Conservation (phyloP, 1,140 invertebrate genomes). For the Bombus pyrosoma region DNA sequence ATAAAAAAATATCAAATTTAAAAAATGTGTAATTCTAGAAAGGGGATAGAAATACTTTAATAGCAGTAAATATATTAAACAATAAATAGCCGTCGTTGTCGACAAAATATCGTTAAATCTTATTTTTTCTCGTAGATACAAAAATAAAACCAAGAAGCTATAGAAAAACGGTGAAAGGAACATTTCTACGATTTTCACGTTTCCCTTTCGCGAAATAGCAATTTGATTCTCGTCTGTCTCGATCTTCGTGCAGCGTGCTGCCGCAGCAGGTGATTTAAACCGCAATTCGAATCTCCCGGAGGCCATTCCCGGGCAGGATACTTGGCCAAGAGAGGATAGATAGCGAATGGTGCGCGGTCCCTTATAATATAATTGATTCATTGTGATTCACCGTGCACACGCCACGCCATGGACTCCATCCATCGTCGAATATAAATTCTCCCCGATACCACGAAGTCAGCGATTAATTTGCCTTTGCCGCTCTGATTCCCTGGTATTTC, state of each 20-base stretch:
- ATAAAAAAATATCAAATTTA: neutral
- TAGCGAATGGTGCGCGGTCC: neutral
- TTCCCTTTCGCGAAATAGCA: neutral
- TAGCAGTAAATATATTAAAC: neutral
- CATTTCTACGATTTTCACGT: neutral
- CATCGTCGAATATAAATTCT: constrained; percentile 33
- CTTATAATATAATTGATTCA: constrained; percentile 36
- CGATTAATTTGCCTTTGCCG: constrained; percentile 31
- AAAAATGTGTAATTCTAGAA: neutral
- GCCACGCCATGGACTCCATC: neutral
- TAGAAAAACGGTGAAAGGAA: neutral
- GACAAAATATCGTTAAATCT: neutral
- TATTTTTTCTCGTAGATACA: neutral
- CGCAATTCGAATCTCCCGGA: neutral
- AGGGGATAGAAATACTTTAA: neutral
- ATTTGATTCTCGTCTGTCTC: neutral
- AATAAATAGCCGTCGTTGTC: neutral
- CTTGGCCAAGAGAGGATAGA: neutral
- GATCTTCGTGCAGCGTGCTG: neutral
- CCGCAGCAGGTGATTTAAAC: constrained; percentile 5
- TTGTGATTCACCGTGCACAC: constrained; percentile 20
- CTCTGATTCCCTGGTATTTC: constrained; percentile 16
- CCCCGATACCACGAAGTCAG: constrained; percentile 7
- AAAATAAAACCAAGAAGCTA: neutral
- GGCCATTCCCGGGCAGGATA: neutral